phyloP scores from a whole-genome alignment of 2,113 vertebrate species.

The Sylvilagus bachmani region DNA sequence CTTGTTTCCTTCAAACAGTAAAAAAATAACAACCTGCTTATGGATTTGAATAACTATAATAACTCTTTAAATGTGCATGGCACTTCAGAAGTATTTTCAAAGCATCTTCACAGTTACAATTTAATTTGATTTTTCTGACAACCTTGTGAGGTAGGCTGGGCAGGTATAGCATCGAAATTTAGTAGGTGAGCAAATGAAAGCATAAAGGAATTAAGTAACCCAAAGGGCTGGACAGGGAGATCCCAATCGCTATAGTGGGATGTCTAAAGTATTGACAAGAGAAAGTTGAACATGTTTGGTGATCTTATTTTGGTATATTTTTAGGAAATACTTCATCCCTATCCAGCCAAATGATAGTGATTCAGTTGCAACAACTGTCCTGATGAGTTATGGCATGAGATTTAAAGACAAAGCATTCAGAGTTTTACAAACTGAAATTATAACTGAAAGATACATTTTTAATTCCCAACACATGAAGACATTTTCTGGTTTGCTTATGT shows the following conservation, averaged over 20 bases:
- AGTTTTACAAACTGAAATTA: conserved; percentile 44
- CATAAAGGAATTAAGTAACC: conserved; percentile 33
- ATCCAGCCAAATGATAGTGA: conserved; percentile 26
- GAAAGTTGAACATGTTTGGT: conserved; percentile 30
- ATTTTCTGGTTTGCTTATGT: conserved; percentile 35
- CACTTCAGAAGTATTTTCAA: conserved; percentile 66
- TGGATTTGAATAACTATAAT: conserved; percentile 39
- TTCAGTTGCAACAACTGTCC: conserved; percentile 7
- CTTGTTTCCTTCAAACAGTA: conserved; percentile 62
- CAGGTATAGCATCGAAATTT: conserved; percentile 27
- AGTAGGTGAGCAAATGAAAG: conserved; percentile 51
- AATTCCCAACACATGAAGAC: conserved; percentile 21
- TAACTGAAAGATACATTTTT: conserved; percentile 49
- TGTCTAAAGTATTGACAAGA: conserved; percentile 29
- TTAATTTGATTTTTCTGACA: conserved; percentile 61
- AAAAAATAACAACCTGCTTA: conserved; percentile 61
- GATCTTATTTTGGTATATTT: conserved; percentile 58
- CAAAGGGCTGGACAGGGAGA: not conserved
- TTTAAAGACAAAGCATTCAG: conserved; percentile 59
- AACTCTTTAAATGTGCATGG: conserved; percentile 60
- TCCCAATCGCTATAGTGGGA: not conserved
- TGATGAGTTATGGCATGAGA: conserved; percentile 43
- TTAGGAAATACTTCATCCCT: conserved; percentile 41
- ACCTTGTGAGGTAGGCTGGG: conserved; percentile 70
- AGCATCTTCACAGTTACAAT: conserved; percentile 56